Conservation (phyloP, 2,113 vertebrate genomes). For the Alligator sinensis region DNA sequence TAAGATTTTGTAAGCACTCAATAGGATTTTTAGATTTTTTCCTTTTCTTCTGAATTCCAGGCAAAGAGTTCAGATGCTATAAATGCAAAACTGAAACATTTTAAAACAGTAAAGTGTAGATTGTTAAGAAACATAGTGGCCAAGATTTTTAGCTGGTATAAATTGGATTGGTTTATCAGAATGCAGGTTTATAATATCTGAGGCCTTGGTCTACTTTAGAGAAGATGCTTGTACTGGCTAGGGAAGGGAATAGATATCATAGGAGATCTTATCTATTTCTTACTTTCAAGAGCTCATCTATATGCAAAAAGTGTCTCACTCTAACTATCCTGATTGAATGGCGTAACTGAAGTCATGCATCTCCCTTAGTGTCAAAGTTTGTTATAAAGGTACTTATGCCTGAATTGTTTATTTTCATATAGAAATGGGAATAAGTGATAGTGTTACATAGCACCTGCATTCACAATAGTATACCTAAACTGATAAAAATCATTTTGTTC, state of each 20-base stretch:
- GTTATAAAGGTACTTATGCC: not conserved
- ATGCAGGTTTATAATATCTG: not conserved
- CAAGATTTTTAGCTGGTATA: not conserved
- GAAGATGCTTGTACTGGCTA: not conserved
- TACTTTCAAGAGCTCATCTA: not conserved
- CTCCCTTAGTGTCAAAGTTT: not conserved
- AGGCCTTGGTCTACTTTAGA: not conserved
- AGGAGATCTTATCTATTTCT: not conserved
- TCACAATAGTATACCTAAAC: not conserved
- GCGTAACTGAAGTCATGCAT: not conserved
- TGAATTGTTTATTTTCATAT: not conserved
- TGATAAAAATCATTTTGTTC: not conserved
- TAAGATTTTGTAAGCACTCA: not conserved
- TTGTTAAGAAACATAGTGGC: not conserved
- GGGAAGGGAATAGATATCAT: not conserved
- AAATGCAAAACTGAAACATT: not conserved
- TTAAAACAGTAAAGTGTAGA: not conserved
- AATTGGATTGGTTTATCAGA: not conserved
- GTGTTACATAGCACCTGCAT: not conserved
- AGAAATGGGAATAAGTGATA: constrained; percentile 9
- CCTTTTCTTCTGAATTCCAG: not conserved
- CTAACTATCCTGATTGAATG: not conserved
- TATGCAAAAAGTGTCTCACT: not conserved
- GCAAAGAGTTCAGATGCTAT: not conserved
- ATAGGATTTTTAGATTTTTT: not conserved